A percentile compares a stretch with the other conserved stretches of the same genome.
Evolutionary conservation across 2,888 invertebrate species (phyloP).

Genomic region (Eristalis intricaria): DNA sequence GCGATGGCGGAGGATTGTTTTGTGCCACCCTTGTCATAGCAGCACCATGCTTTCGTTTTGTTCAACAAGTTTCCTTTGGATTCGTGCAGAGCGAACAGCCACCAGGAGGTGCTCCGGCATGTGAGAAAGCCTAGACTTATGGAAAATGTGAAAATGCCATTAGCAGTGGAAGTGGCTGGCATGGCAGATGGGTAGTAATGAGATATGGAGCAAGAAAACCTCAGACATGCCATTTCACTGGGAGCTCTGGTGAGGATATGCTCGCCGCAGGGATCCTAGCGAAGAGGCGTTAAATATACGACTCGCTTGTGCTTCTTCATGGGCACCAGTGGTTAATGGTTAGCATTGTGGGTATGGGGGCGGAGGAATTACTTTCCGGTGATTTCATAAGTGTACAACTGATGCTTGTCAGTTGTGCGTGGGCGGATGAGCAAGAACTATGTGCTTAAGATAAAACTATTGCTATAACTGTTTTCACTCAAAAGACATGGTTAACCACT

Average conservation of each 20-base stretch:
- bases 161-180: constrained; percentile 53
- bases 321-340: neutral
- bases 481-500: neutral
- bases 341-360: neutral
- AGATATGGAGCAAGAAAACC: constrained; percentile 46
- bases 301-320: neutral
- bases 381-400: neutral
- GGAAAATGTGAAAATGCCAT: constrained; percentile 60
- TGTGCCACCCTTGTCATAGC: neutral
- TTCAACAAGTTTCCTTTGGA: constrained; percentile 45
- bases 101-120: constrained; percentile 10
- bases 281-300: neutral
- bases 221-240: constrained; percentile 12
- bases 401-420: neutral
- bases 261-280: neutral
- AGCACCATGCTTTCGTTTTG: constrained; percentile 25
- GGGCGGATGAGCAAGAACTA: neutral
- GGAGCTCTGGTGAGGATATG: constrained; percentile 12
- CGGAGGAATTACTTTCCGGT: neutral
- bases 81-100: constrained; percentile 6
- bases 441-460: neutral
- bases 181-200: constrained; percentile 57
- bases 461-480: neutral
- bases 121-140: constrained; percentile 7
- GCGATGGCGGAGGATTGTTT: neutral